These are phyloP conservation scores for Cheumatopsyche charites DNA, from an alignment of 1,140 invertebrate species.

Conservation along the genomic window DNA sequence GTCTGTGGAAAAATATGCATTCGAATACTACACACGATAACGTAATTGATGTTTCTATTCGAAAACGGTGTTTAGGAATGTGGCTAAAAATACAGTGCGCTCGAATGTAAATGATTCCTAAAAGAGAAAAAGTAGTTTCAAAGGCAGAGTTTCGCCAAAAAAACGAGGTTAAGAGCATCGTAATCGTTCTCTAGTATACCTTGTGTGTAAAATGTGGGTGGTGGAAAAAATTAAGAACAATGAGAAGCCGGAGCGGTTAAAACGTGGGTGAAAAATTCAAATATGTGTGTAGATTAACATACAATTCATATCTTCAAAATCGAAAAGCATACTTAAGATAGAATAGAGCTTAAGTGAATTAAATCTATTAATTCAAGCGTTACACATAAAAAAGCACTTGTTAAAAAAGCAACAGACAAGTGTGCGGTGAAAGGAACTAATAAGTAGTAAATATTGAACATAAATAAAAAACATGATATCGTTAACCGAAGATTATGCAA, in stretches of 20 bases:
- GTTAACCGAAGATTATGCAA: conserved; percentile 16
- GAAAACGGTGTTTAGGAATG: too few relatives aligned
- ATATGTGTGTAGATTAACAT: not conserved
- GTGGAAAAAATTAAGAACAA: conserved; percentile 12
- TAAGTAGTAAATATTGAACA: not conserved
- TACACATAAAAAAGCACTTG: too few relatives aligned
- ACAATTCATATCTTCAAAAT: too few relatives aligned
- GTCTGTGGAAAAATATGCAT: not conserved
- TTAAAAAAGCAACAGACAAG: not conserved
- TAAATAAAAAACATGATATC: conserved; percentile 13
- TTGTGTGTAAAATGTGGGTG: not conserved
- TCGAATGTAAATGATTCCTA: too few relatives aligned
- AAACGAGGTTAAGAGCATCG: conserved; percentile 10
- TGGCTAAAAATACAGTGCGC: too few relatives aligned
- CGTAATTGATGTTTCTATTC: too few relatives aligned
- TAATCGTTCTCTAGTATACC: not conserved
- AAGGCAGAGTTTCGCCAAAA: conserved; percentile 6
- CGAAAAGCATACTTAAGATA: too few relatives aligned
- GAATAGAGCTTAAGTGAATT: too few relatives aligned
- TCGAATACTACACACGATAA: too few relatives aligned
- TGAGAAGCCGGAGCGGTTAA: not conserved
- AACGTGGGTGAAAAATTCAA: not conserved
- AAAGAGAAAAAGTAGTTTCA: not conserved
- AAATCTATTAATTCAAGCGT: too few relatives aligned
- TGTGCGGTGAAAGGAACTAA: conserved; percentile 15